Base-by-base conservation (phyloP, 2,888 invertebrate genomes). In the Nomada fucata region DNA sequence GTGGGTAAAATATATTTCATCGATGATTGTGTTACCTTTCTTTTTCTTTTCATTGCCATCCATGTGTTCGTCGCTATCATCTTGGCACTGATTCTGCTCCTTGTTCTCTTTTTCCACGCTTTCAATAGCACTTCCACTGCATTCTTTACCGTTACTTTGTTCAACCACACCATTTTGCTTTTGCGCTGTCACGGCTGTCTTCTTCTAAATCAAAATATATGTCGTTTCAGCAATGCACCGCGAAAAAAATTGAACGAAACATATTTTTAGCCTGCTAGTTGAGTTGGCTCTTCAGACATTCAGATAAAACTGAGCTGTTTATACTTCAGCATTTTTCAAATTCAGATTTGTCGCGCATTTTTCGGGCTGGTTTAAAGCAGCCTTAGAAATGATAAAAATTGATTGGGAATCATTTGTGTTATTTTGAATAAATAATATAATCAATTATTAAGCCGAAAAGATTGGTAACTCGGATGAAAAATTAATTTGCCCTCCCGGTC, bases 141-240 rank as follows among this genome's bases (percentile, higher is more conserved):
- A 84, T 65, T 92, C 92, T 73, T 92, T 92, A 2, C 89, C 82
- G 71, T 89, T 90, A 69, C 85, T 89, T 59, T 90, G 89, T 65
- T 93, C 93, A 44, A 90, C 77, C 23, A 92, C 83, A 69, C 95
- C 94, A 90, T 95, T 94, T 82, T 94, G 94, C 74, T 95, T 94
- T 79, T 94, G 93, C 83, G 94, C 76, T 47, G 90, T 78, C 83
- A 89, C 87, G 69, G 87, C 68, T 70, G 87, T 18, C 81, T 91
- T 91, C 70, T 91, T 92, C 92, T 91, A 86, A 76, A 84, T 42
- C 15, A 79, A 77, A 85, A 80, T 71, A 69, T 79, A 53, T 26
- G 26, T 73, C 11, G 47, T 15, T 47, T 36, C 15, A 61, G 15
- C 10, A 53, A 4, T 36, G 50, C 36, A 50, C 57, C 60, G 68